Evolutionary conservation across 2,888 invertebrate genomes (phyloP).

Genomic region (Sphinx pinastri): DNA sequence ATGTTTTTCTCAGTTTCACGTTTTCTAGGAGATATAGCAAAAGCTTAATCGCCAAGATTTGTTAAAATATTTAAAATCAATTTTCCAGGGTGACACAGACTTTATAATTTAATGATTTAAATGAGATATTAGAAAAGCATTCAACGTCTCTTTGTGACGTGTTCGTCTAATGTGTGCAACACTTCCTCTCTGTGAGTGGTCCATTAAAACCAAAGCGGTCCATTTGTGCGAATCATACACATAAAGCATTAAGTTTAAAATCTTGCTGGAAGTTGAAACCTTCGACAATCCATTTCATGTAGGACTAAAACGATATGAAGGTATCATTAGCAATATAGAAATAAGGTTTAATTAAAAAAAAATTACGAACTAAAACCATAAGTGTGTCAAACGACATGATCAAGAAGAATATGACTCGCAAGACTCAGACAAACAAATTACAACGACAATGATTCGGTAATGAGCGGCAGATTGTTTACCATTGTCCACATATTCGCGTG

Average conservation of each 20-base stretch:
- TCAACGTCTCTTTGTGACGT: constrained; percentile 1
- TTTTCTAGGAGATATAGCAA: too few relatives aligned
- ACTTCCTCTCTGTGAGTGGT: constrained; percentile 4
- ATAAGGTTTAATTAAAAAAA: not conserved
- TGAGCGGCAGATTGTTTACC: constrained; percentile 63
- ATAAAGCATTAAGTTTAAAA: not conserved
- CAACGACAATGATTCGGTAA: constrained; percentile 47
- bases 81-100: not conserved
- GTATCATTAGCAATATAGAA: not conserved
- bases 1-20: too few relatives aligned
- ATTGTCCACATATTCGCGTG: constrained; percentile 62
- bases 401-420: constrained; percentile 23
- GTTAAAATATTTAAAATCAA: too few relatives aligned
- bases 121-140: not conserved
- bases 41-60: too few relatives aligned
- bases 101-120: too few relatives aligned
- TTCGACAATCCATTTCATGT: not conserved
- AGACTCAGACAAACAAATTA: constrained; percentile 41
- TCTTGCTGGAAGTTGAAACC: not conserved
- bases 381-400: not conserved
- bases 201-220: not conserved
- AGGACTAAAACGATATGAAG: not conserved
- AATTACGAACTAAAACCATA: constrained; percentile 1
- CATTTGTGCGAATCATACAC: not conserved
- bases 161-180: not conserved